These are phyloP conservation scores for Drosophila grimshawi DNA, from an alignment of 1,140 invertebrate species.

Conservation along the genomic window DNA sequence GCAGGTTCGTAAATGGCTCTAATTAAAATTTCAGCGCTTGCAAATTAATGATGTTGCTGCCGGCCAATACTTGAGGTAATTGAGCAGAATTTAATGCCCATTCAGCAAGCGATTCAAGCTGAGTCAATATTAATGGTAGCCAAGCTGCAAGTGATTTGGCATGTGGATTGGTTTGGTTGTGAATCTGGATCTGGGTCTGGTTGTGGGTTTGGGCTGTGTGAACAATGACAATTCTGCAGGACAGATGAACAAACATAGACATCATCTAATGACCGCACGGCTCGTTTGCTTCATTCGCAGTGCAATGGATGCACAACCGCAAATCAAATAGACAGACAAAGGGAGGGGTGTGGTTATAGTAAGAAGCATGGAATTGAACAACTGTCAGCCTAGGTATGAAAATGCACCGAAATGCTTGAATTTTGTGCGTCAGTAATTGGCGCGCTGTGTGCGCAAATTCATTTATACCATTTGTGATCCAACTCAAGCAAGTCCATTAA, in stretches of 20 bases:
- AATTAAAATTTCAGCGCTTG: constrained; percentile 68
- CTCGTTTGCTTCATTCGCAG: constrained; percentile 81
- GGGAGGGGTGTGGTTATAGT: background rate
- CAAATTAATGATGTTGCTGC: constrained; percentile 53
- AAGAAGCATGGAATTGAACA: background rate
- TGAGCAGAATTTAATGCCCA: constrained; percentile 48
- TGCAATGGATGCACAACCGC: constrained; percentile 80
- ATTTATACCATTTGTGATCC: background rate
- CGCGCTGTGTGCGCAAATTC: background rate
- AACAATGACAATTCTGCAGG: constrained; percentile 16
- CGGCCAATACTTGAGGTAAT: constrained; percentile 34
- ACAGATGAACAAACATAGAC: constrained; percentile 44
- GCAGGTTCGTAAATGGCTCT: constrained; percentile 24
- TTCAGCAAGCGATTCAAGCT: constrained; percentile 46
- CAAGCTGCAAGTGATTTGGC: background rate
- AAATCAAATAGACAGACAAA: constrained; percentile 70
- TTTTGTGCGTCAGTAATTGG: constrained; percentile 5
- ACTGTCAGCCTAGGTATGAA: constrained; percentile 20
- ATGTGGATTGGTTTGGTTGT: too few relatives aligned
- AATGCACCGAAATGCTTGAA: constrained; percentile 9
- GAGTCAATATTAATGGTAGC: constrained; percentile 32
- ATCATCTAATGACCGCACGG: constrained; percentile 74
- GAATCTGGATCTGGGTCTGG: too few relatives aligned
- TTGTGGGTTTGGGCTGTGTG: background rate
- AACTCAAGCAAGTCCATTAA: constrained; percentile 14